Percentiles rank a stretch among this genome's conserved stretches.
These are phyloP conservation scores for Passerina amoena DNA, from an alignment of 2,113 vertebrate genomes.

Conservation along the genomic window DNA sequence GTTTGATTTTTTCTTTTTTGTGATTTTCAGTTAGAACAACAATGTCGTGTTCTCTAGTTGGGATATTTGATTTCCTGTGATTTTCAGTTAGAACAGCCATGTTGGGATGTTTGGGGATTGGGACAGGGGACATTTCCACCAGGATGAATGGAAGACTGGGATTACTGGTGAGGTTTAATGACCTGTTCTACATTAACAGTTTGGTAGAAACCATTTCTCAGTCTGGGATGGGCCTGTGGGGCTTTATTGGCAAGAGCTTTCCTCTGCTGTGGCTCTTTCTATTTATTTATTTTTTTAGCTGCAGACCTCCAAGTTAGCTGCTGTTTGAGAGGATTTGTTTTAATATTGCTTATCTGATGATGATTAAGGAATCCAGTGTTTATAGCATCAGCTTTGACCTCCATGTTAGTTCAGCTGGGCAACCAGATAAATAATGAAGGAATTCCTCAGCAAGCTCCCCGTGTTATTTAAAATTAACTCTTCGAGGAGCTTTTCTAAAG, in stretches of 20 bases:
- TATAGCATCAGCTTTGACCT: slow-evolving; percentile 4
- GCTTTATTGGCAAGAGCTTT: background rate
- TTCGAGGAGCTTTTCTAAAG: background rate
- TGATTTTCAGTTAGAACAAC: background rate
- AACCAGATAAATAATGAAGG: background rate
- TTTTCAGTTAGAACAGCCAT: background rate
- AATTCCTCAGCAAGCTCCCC: background rate
- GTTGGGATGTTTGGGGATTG: background rate
- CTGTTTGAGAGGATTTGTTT: slow-evolving; percentile 11
- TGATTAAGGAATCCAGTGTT: slow-evolving; percentile 22
- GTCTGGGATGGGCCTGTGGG: background rate
- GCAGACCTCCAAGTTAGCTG: background rate
- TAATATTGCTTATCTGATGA: slow-evolving; percentile 38
- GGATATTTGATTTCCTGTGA: background rate
- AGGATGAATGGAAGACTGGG: background rate
- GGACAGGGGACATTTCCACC: background rate
- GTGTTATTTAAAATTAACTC: background rate
- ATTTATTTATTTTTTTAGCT: background rate
- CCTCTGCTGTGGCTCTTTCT: background rate
- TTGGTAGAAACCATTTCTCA: background rate
- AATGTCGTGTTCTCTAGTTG: background rate
- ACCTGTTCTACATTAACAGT: background rate
- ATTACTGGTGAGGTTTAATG: background rate
- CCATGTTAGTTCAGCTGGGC: slow-evolving; percentile 28
- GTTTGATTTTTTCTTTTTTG: too few species aligned